Evolutionary conservation across 2,888 invertebrate genomes (phyloP), one percentile per base, ranked within the genome.

Genomic region (Alloscopus bannaensis): DNA sequence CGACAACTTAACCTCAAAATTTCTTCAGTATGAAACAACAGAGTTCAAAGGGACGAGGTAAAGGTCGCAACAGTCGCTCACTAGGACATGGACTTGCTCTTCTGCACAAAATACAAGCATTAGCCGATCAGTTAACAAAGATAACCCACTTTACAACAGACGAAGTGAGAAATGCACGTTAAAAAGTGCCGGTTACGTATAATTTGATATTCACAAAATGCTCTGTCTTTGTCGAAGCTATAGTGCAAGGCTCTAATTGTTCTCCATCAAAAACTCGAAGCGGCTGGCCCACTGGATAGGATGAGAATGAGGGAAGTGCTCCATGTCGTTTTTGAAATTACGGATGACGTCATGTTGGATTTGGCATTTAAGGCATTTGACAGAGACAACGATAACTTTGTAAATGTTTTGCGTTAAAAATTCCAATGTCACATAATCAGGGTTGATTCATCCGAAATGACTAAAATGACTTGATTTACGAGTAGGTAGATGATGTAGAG

Each of bases 311-410:
- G 75, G 3, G 80, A 80, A 57, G 50, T 80, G 0, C 73, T 80
- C 28, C 59, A 69, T 26, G 28, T 64, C 2, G 28, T 80, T 8
- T 80, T 80, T 20, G 55, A 62, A 3, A 75, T 80, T 20, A 80
- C 80, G 0, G 75, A 80, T 36, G 70, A 62, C 16, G 64, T 80
- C 24, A 75, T 75, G 73, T 36, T 80, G 57, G 80, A 80, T 45
- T 45, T 80, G n/a, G 62, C 45, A 0, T 75, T 69, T 28, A 57
- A 57, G 0, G 75, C 73, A 20, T 80, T 80, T 75, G 80, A 80
- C 22, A 36, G 26, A n/a, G 65, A 80, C 45, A 24, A 8, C 8
- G 65, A 75, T 26, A 62, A 62, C 13, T 52, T 22, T 18, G 80
- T 80, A 71, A 4, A 52, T 26, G 42, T 18, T 8, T 22, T 55